Evolutionary conservation across 1,140 invertebrate species (phyloP).

Genomic region (Fopius arisanus): DNA sequence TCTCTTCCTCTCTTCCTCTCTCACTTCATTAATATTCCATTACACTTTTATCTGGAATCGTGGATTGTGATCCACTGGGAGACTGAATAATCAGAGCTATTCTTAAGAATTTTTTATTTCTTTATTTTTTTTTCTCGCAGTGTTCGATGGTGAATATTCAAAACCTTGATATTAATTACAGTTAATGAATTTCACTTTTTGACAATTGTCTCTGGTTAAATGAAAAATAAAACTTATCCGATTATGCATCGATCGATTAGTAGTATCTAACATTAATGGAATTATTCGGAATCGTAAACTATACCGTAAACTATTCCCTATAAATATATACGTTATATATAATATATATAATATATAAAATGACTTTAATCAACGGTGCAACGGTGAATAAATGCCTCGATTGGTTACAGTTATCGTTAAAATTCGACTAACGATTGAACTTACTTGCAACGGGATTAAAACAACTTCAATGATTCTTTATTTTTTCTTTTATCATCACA

Average conservation of each 20-base stretch:
- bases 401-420: neutral
- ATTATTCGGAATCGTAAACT: slow-evolving; percentile 1
- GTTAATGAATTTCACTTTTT: neutral
- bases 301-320: slow-evolving; percentile 1
- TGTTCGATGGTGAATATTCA: neutral
- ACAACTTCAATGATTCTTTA: neutral
- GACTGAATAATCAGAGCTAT: neutral
- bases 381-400: slow-evolving; percentile 15
- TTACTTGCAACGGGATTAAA: neutral
- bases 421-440: neutral
- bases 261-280: slow-evolving; percentile 3
- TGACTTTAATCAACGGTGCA: slow-evolving; percentile 12
- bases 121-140: neutral
- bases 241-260: neutral
- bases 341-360: slow-evolving; percentile 19
- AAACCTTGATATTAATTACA: neutral
- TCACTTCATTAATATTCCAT: slow-evolving; percentile 13
- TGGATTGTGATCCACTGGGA: neutral
- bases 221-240: neutral
- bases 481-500: too few species aligned
- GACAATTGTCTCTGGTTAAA: neutral
- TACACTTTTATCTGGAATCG: neutral
- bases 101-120: neutral
- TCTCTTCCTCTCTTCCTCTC: neutral
- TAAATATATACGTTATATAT: slow-evolving; percentile 7